phyloP scores from a whole-genome alignment of 2,888 invertebrate genomes.

The Venustoraphidia nigricollis region DNA sequence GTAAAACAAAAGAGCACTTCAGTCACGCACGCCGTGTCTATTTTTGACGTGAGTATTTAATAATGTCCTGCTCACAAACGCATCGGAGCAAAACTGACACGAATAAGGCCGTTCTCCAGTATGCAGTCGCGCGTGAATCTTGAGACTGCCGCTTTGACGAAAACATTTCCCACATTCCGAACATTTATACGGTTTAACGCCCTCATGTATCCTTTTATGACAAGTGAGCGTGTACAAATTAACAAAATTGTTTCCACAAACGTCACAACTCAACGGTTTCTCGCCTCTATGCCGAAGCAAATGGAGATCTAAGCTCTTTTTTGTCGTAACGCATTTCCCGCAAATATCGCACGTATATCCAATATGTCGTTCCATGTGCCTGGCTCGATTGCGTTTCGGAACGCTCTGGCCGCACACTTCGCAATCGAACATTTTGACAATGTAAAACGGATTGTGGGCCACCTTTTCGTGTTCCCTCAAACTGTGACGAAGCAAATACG shows the following conservation, averaged over 20 bases:
- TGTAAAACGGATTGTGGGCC: no score
- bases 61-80: constrained; percentile 6
- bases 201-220: no score
- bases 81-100: constrained; percentile 8
- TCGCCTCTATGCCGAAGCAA: neutral
- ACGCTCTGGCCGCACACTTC: neutral
- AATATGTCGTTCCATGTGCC: neutral
- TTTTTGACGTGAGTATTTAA: constrained; percentile 6
- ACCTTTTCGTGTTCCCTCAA: no score
- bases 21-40: neutral
- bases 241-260: no score
- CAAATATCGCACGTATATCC: neutral
- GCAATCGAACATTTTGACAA: neutral
- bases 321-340: neutral
- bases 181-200: constrained; percentile 19
- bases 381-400: neutral
- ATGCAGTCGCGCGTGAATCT: constrained; percentile 11
- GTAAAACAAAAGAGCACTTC: no score
- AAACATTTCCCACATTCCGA: constrained; percentile 19
- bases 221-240: no score
- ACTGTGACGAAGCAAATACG: constrained; percentile 1
- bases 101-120: constrained; percentile 20
- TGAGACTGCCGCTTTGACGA: constrained; percentile 11
- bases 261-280: no score
- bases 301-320: neutral